Evolutionary conservation across 2,113 vertebrate species (phyloP).

Genomic region (Leucosticte australis): DNA sequence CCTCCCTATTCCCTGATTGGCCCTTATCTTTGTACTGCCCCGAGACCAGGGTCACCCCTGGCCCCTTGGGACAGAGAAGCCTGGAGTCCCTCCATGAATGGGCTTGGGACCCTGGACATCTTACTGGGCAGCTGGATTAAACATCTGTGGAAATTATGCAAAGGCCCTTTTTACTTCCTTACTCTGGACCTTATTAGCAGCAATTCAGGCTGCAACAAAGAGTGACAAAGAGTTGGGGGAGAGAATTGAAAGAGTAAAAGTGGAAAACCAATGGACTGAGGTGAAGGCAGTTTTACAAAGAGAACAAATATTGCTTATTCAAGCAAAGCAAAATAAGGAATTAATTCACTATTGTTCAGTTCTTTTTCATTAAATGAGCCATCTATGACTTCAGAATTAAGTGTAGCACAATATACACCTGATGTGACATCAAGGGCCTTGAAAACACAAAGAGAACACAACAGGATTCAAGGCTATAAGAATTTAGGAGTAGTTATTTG

Average conservation of each 20-base stretch:
- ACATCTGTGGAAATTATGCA: not conserved
- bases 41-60: too few species aligned
- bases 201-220: not conserved
- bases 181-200: not conserved
- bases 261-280: not conserved
- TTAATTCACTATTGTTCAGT: not conserved
- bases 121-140: not conserved
- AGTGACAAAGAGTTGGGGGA: not conserved
- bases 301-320: not conserved
- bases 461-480: not conserved
- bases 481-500: not conserved
- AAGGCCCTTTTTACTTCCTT: not conserved
- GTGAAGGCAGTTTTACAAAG: not conserved
- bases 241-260: not conserved
- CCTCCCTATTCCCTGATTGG: too few species aligned
- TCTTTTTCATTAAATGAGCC: not conserved
- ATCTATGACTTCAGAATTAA: not conserved
- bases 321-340: not conserved
- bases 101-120: too few species aligned
- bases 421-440: not conserved
- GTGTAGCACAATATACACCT: not conserved
- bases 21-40: too few species aligned
- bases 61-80: too few species aligned
- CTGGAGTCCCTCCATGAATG: too few species aligned
- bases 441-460: not conserved